Conservation (phyloP, 2,797 vertebrate genomes). For the Phyllotis vaccarum region DNA sequence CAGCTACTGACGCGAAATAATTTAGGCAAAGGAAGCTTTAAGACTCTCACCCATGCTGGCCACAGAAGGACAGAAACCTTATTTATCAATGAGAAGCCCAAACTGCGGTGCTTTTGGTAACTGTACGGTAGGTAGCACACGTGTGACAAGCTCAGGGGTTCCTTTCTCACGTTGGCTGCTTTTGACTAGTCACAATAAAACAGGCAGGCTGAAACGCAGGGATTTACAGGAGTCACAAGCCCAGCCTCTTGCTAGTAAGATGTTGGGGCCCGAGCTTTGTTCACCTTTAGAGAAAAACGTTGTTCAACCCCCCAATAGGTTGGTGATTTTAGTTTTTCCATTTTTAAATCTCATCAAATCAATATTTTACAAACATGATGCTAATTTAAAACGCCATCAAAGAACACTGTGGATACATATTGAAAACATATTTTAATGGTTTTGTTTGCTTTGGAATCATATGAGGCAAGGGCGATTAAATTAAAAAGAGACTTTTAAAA, state of each 20-base stretch:
- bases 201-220: not conserved
- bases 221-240: not conserved
- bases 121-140: constrained; percentile 38
- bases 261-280: constrained; percentile 20
- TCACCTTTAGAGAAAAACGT: constrained; percentile 43
- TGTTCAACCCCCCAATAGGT: not conserved
- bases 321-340: constrained; percentile 72
- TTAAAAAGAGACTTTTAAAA: constrained; percentile 89
- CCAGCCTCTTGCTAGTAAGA: constrained; percentile 17
- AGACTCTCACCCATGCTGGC: constrained; percentile 51
- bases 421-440: constrained; percentile 86
- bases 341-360: constrained; percentile 70
- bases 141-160: not conserved
- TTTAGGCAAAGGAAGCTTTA: constrained; percentile 61
- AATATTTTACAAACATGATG: constrained; percentile 72
- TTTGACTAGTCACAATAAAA: constrained; percentile 41
- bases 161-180: constrained; percentile 62
- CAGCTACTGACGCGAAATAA: constrained; percentile 74
- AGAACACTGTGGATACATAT: constrained; percentile 78
- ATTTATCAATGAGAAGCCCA: constrained; percentile 78
- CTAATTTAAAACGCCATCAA: constrained; percentile 84
- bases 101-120: constrained; percentile 72
- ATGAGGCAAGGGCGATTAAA: constrained; percentile 84
- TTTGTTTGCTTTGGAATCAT: constrained; percentile 85
- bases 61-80: constrained; percentile 71